Base-by-base conservation (phyloP, 2,797 vertebrate species). In the Okamejei kenojei region DNA sequence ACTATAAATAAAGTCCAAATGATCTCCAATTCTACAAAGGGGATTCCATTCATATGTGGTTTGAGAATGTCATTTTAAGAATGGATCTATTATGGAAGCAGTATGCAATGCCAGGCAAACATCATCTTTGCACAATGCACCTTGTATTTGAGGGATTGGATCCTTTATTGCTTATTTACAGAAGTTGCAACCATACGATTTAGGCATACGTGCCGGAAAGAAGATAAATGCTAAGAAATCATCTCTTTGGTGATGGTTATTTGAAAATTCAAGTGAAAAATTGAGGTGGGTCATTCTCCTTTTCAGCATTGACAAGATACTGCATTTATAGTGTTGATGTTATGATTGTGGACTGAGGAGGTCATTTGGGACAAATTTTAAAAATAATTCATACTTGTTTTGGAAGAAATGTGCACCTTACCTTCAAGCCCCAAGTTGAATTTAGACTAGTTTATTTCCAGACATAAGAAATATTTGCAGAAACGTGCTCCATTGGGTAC, bases 351-450 rank as follows among this genome's bases (percentile, higher is more conserved):
- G 29, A 92, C 23, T 74, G 23, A 26, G 7, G 35, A 35, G 54
- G 32, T 68, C 29, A 23, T 54, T 26, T 35, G 90, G 29, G 17
- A 92, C 71, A 54, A n/a, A 26, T 29, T 38, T n/a, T 15, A 58
- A 29, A 76, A 74, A n/a, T 74, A 54, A n/a, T 92, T 76, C 23
- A 35, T 19, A 35, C 15, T 63, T 86, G 54, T 86, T n/a, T 65
- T 68, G 17, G n/a, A 54, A 38, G n/a, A 90, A 38, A 71, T 92
- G 23, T 54, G 3, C 71, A 92, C 45, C 26, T 29, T 92, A 26
- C 26, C 90, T 92, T 71, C 68, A 92, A 92, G n/a, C 84, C 45
- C 13, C 76, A 71, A 26, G 23, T 73, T 91, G 68, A 91, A 38
- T 11, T 29, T 58, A n/a, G 21, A 65, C 63, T 23, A 88, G 84